Conservation (phyloP, 2,113 vertebrate genomes). For the Brachionichthys hirsutus region DNA sequence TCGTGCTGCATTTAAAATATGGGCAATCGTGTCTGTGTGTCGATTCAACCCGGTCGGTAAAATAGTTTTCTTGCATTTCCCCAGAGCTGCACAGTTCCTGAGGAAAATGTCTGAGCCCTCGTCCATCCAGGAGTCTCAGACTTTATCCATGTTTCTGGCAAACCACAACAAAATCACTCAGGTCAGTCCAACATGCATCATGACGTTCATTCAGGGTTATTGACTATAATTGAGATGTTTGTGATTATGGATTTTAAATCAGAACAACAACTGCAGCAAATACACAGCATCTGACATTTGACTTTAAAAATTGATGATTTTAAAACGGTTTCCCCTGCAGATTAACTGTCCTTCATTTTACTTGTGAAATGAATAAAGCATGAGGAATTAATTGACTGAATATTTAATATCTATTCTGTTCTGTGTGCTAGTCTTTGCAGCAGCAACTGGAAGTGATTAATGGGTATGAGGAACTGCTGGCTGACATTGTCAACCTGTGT, state of each 20-base stretch:
- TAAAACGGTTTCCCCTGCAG: too few species aligned
- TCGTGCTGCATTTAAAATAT: too few species aligned
- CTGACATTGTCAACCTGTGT: slow-evolving; percentile 97
- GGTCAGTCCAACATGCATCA: slow-evolving; percentile 63
- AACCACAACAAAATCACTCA: slow-evolving; percentile 99
- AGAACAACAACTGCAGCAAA: neutral
- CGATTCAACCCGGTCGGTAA: too few species aligned
- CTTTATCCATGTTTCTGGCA: slow-evolving; percentile 97
- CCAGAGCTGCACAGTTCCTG: slow-evolving; percentile 93
- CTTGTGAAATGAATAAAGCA: neutral
- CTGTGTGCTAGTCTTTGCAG: slow-evolving; percentile 85
- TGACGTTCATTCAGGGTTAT: neutral
- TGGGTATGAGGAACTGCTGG: slow-evolving; percentile 95
- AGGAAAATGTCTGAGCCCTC: slow-evolving; percentile 98
- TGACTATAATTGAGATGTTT: too few species aligned
- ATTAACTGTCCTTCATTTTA: too few species aligned
- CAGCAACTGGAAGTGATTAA: slow-evolving; percentile 96
- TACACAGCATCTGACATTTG: neutral
- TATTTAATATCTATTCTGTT: neutral
- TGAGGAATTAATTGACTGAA: neutral
- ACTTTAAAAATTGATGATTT: too few species aligned
- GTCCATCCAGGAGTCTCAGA: slow-evolving; percentile 98
- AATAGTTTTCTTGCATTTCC: neutral
- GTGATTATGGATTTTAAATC: too few species aligned
- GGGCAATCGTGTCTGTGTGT: too few species aligned